These are phyloP conservation scores for Samia ricini DNA, from an alignment of 1,140 invertebrate genomes.

Conservation along the genomic window DNA sequence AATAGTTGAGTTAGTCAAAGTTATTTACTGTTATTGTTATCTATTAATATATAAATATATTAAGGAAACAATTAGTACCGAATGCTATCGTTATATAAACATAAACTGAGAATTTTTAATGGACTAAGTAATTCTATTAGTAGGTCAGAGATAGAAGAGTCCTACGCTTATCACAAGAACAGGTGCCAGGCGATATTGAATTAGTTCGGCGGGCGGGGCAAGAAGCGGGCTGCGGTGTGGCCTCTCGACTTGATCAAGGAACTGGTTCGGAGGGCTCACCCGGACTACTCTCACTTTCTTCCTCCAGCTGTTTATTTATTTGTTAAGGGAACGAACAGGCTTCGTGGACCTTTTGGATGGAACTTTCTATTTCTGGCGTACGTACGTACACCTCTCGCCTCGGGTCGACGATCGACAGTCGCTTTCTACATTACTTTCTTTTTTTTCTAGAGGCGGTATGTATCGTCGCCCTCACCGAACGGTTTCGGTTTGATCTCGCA, in stretches of 20 bases:
- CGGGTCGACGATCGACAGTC: conserved; percentile 61
- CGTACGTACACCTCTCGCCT: conserved; percentile 44
- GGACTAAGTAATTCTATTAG: conserved; percentile 49
- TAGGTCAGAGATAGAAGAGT: conserved; percentile 62
- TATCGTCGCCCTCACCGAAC: conserved; percentile 30
- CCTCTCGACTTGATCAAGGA: conserved; percentile 19
- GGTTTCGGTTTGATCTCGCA: conserved; percentile 42
- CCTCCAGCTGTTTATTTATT: conserved; percentile 64
- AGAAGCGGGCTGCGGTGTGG: conserved; percentile 6
- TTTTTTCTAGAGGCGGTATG: conserved; percentile 47
- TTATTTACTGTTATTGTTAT: neutral
- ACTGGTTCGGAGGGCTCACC: conserved; percentile 55
- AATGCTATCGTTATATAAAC: conserved; percentile 16
- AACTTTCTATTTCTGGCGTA: conserved; percentile 74
- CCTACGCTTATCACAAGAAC: conserved; percentile 26
- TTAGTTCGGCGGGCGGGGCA: conserved; percentile 8
- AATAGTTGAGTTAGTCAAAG: neutral
- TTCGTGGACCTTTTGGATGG: conserved; percentile 51
- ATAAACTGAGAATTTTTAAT: conserved; percentile 36
- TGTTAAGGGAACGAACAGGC: conserved; percentile 59
- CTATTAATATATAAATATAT: conserved; percentile 16
- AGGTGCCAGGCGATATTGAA: conserved; percentile 18
- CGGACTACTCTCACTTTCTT: conserved; percentile 65
- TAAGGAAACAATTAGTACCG: conserved; percentile 27
- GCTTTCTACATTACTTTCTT: conserved; percentile 73